Percentiles rank a stretch among this genome's conserved stretches.
These are phyloP conservation scores for Tragelaphus eurycerus DNA, from an alignment of 2,797 vertebrate genomes.

Conservation along the genomic window DNA sequence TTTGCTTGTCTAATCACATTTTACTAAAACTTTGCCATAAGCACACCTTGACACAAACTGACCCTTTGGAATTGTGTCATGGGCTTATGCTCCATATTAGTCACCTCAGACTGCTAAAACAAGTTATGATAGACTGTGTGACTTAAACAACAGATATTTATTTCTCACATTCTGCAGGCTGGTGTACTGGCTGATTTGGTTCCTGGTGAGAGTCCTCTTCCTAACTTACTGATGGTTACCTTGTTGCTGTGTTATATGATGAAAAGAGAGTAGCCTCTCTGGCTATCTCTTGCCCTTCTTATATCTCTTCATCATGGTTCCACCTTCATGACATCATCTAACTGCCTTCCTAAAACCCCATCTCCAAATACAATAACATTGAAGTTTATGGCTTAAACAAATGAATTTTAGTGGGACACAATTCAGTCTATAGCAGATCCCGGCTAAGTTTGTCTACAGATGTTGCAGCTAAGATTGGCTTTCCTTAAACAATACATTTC, in stretches of 20 bases:
- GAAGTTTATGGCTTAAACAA: neutral
- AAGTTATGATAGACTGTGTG: neutral
- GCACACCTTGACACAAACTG: neutral
- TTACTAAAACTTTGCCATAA: neutral
- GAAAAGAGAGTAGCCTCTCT: neutral
- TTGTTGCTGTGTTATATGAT: neutral
- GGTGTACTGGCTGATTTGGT: neutral
- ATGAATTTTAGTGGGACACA: neutral
- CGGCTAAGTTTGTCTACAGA: neutral
- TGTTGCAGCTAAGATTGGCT: neutral
- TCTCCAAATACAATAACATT: neutral
- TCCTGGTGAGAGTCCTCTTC: neutral
- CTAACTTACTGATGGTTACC: neutral
- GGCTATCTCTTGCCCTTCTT: neutral
- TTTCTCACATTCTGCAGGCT: neutral
- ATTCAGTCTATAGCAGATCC: neutral
- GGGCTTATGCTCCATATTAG: neutral
- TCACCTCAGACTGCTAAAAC: neutral
- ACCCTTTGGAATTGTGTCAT: neutral
- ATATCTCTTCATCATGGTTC: neutral
- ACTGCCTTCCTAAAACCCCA: neutral
- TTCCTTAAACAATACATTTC: neutral
- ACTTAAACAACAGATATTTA: neutral
- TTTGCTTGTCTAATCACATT: neutral
- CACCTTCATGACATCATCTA: neutral